Evolutionary conservation across 2,113 vertebrate species (phyloP), one percentile per base, ranked within the genome.

Genomic region (Pseudorhombus dupliciocellatus): DNA sequence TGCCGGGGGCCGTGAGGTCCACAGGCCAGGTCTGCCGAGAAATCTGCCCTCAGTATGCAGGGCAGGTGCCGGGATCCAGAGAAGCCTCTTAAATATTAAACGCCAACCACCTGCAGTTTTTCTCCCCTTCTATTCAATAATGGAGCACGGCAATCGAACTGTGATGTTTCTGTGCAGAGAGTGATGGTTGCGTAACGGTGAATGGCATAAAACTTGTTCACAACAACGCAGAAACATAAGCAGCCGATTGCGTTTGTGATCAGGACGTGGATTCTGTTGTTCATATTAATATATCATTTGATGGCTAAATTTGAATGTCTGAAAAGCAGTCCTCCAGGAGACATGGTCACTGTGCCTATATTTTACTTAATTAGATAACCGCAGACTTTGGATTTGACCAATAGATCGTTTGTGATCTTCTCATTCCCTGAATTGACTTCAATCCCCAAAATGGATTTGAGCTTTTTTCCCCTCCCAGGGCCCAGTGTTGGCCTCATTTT

Each of bases 41-140:
- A 74, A 84, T 70, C 58, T 54, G 58, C 31, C 68, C 57, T 92
- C 87, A 80, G 84, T 84, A 90, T 92, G 92, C 92, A 65, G 88
- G 84, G 70, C 87, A 88, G 85, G 83, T 77, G 65, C 75, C 44
- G 65, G 69, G 71, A 86, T 85, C 80, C 87, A 81, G 77, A 48
- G 66, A 89, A 89, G 82, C 57, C 86, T 86, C 77, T 92, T 87
- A 91, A 92, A 93, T 93, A 93, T 93, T 93, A 90, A 93, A 91
- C 42, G 40, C 54, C 76, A 82, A 75, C 83, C 87, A 90, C 90
- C 89, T 91, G 89, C 90, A 84, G 71, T 84, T 87, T 87, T 72
- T 79, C 70, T 79, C 81, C 61, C 79, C 84, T 78, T 83, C 81
- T 87, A 22, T 81, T 92, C 73, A 90, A 90, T 89, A 91, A 88